Evolutionary conservation across 2,888 invertebrate genomes (phyloP), one percentile per base, ranked within the genome.

Genomic region (Plagodis pulveraria): DNA sequence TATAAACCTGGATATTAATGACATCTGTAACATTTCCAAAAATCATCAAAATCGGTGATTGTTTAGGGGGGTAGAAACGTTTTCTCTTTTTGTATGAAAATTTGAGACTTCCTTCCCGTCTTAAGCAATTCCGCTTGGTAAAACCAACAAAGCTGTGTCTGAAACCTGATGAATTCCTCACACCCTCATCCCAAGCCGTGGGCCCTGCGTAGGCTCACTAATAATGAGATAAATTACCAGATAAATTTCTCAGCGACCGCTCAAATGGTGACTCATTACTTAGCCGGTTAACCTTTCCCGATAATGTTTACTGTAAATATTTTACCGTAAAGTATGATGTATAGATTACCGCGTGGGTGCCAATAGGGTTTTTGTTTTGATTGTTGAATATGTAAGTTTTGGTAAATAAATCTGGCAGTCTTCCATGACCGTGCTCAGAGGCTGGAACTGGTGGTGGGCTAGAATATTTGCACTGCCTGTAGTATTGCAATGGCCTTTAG

Each of bases 141-240:
- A 22, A 36, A 36, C 36, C 36, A 7, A 10, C 41, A 5, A 41
- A 41, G 41, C 10, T 41, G 9, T 41, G 41, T 10, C 41, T 5
- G 10, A 41, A 41, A n/a, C 10, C 41, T 41, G 9, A 6, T 41
- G 6, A 41, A 9, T 10, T 41, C n/a, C 41, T 41, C 41, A n/a
- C 41, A 9, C n/a, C 10, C 41, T 9, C n/a, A 41, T 40, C 55
- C 33, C 49, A 49, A 42, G 54, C 40, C 45, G 40, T 50, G 40
- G 36, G 41, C 49, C 42, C n/a, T 47, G 67, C 63, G 65, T 67
- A 63, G 67, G 65, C 51, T 64, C 58, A 52, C 63, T 50, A 62
- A 65, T 67, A 63, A 58, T 58, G 50, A 65, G 65, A 65, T 65
- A 62, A 65, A 63, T 65, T 62, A 59, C 53, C 36, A 46, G 67